phyloP scores from a whole-genome alignment of 2,797 vertebrate genomes.

The Sebastes baramenuke region DNA sequence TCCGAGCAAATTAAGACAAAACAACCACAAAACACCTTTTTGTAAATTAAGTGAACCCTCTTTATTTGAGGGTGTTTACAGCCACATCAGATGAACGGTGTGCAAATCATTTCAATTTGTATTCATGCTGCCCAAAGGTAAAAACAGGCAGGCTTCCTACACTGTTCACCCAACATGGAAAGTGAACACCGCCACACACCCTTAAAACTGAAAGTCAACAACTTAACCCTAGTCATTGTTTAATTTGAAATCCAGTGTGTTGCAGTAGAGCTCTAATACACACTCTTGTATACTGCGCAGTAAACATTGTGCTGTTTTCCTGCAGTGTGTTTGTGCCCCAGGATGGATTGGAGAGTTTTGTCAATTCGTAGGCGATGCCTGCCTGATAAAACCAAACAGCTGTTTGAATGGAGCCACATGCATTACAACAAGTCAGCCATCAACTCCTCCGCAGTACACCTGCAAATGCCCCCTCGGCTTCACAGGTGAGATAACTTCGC shows the following conservation, averaged over 20 bases:
- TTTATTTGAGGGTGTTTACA: background rate
- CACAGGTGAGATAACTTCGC: slow-evolving; percentile 77
- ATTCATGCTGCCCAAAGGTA: background rate
- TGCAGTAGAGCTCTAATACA: background rate
- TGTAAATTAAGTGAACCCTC: background rate
- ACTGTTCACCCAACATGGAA: background rate
- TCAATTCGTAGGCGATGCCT: slow-evolving; percentile 81
- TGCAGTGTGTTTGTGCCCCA: slow-evolving; percentile 82
- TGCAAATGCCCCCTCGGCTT: slow-evolving; percentile 80
- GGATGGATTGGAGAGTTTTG: slow-evolving; percentile 84
- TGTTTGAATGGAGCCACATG: slow-evolving; percentile 82
- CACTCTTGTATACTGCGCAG: background rate
- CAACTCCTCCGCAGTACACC: slow-evolving; percentile 69
- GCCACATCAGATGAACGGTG: too few species aligned
- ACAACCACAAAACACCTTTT: too few species aligned
- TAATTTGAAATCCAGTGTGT: background rate
- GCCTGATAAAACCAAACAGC: slow-evolving; percentile 76
- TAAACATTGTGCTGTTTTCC: slow-evolving; percentile 25
- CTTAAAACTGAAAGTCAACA: background rate
- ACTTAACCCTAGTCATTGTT: background rate
- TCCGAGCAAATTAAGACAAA: background rate
- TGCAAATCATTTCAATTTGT: too few species aligned
- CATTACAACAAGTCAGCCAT: slow-evolving; percentile 73
- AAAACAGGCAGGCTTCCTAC: background rate
- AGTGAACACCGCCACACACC: background rate